Base-by-base conservation (phyloP, 1,140 invertebrate species). In the Lysiphlebus fabarum region DNA sequence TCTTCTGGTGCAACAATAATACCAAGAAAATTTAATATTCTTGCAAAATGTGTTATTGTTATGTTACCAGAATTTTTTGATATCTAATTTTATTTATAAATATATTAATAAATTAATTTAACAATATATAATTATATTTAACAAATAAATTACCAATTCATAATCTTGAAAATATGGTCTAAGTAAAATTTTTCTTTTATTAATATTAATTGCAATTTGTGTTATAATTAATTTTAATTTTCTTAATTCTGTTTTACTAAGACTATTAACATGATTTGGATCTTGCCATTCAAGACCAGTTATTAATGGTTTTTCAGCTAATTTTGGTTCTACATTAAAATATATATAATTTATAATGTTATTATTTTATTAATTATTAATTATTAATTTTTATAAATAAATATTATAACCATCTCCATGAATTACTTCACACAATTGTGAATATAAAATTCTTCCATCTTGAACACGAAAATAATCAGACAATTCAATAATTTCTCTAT, bases 101-200 rank as follows among this genome's bases (percentile, higher is more conserved):
- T 4, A 26, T 26, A 10, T 59, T n/a, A 38, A 45, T 38, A 41
- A 41, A 5, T 33, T 10, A 17, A 8, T 34, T 33, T 6, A 12
- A 50, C 8, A 12, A 50, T 36, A 54, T 37, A 54, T 42, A 47
- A 45, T 5, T 2, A 42, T 10, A 40, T 6, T 40, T 40, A 6
- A 40, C 9, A 40, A 40, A 6, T 51, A 11, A 37, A 37, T 66
- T 63, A 86, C 87, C 67, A 89, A 65, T 70, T 89, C 87, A 69
- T 89, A 89, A 67, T 89, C 87, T 74, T 89, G 87, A 74, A 90
- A 89, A 67, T 88, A 89, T 0, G 87, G 87, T 54, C 81, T 76
- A 11, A 89, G 73, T 2, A 85, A 78, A 7, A 87, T 62, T 58
- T 84, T 81, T 9, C 81, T 70, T 55, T 83, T 74, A 49, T 83